Evolutionary conservation across 2,888 invertebrate genomes (phyloP).

Genomic region (Drosophila phalerata): DNA sequence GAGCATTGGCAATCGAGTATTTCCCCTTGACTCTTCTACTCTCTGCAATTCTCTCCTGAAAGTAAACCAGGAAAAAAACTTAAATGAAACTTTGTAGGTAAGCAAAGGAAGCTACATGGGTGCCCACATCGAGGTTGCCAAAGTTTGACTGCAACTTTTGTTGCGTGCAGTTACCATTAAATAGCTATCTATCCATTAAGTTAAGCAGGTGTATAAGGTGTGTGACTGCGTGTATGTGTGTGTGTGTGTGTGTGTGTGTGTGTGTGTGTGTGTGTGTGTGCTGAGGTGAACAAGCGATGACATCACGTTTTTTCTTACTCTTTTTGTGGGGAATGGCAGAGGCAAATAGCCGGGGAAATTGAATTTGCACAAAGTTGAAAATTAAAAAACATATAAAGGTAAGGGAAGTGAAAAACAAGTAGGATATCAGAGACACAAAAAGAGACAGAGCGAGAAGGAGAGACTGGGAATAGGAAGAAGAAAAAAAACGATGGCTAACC

Average conservation of each 20-base stretch:
- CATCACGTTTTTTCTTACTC: constrained; percentile 37
- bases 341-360: constrained; percentile 60
- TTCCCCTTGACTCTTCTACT: not conserved
- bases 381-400: constrained; percentile 31
- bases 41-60: not conserved
- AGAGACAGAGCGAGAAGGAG: not conserved
- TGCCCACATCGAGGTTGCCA: constrained; percentile 26
- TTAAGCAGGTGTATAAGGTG: constrained; percentile 41
- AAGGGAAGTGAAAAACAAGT: not conserved
- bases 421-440: constrained; percentile 3
- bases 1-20: constrained; percentile 45
- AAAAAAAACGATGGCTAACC: constrained; percentile 37
- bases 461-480: not conserved
- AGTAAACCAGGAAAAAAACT: constrained; percentile 37
- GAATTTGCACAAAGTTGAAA: constrained; percentile 57
- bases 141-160: constrained; percentile 62
- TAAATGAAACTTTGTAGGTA: constrained; percentile 55
- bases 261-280: constrained; percentile 3
- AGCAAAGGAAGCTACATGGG: constrained; percentile 18
- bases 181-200: constrained; percentile 62
- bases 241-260: constrained; percentile 6
- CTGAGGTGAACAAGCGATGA: constrained; percentile 40
- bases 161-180: constrained; percentile 63
- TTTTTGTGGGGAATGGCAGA: constrained; percentile 20
- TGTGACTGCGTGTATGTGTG: constrained; percentile 1